A percentile compares a stretch with the other conserved stretches of the same genome.
Conservation (phyloP, 2,113 vertebrate species). For the Pygoscelis adeliae region DNA sequence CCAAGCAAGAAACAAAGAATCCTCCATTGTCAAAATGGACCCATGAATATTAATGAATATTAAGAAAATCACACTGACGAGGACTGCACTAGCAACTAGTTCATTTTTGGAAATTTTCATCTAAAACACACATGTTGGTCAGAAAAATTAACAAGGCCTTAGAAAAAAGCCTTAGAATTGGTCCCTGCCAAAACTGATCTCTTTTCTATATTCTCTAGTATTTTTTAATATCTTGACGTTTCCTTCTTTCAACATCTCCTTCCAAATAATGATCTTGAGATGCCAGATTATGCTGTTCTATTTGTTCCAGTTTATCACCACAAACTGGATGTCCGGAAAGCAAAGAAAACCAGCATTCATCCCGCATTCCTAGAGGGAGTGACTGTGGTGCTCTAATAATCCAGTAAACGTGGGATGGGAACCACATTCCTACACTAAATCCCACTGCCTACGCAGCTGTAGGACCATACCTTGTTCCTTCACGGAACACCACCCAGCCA, state of each 20-base stretch:
- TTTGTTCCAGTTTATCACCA: background rate
- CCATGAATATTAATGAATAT: background rate
- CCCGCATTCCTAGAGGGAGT: background rate
- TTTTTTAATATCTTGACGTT: background rate
- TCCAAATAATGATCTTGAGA: background rate
- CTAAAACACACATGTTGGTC: rapidly evolving
- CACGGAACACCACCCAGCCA: rapidly evolving
- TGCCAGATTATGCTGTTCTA: background rate
- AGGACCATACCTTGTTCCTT: rapidly evolving
- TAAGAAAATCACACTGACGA: rapidly evolving
- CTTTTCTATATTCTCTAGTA: background rate
- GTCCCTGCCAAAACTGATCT: background rate
- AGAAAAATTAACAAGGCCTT: background rate
- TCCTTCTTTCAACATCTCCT: background rate
- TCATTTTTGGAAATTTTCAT: background rate
- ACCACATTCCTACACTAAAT: background rate
- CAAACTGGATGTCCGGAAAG: background rate
- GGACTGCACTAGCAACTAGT: background rate
- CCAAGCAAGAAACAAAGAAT: background rate
- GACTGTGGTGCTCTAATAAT: background rate
- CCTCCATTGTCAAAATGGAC: rapidly evolving
- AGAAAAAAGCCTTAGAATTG: background rate
- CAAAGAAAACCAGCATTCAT: background rate
- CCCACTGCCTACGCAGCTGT: background rate
- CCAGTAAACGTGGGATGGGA: background rate